These are phyloP conservation scores for Hofmannophila pseudospretella DNA, from an alignment of 2,888 invertebrate genomes.

Conservation along the genomic window DNA sequence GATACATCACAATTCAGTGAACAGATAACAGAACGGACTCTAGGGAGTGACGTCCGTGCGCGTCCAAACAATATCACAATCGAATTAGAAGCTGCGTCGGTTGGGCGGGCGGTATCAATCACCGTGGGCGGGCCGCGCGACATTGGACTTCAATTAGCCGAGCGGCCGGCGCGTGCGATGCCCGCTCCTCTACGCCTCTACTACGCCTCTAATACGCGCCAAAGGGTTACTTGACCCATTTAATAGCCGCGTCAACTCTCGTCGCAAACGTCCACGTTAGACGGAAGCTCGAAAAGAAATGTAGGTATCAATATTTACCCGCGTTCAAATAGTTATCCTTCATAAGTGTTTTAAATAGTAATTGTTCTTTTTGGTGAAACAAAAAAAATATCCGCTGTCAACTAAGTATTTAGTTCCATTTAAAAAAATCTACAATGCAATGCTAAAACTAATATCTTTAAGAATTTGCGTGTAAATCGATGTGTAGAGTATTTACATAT, in stretches of 20 bases:
- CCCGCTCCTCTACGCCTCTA: constrained; percentile 23
- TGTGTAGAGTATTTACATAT: no score
- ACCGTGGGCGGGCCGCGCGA: constrained; percentile 71
- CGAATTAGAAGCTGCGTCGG: constrained; percentile 63
- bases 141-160: constrained; percentile 78
- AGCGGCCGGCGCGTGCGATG: constrained; percentile 48
- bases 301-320: constrained; percentile 48
- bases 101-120: constrained; percentile 69
- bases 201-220: constrained; percentile 23
- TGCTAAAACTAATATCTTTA: no score
- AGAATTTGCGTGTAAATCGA: no score
- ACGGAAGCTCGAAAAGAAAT: constrained; percentile 49
- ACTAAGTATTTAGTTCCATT: no score
- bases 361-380: no score
- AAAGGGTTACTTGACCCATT: constrained; percentile 76
- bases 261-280: constrained; percentile 48
- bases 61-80: constrained; percentile 68
- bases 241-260: constrained; percentile 39
- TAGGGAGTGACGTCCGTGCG: constrained; percentile 48
- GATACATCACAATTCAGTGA: not conserved
- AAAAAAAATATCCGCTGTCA: no score
- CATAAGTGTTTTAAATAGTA: no score
- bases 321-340: constrained; percentile 11
- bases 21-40: constrained; percentile 15
- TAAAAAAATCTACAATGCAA: no score